Percentiles rank a stretch among this genome's conserved stretches.
These are phyloP conservation scores for Phrynocephalus guinanensis DNA, from an alignment of 2,797 vertebrate species.

Conservation along the genomic window DNA sequence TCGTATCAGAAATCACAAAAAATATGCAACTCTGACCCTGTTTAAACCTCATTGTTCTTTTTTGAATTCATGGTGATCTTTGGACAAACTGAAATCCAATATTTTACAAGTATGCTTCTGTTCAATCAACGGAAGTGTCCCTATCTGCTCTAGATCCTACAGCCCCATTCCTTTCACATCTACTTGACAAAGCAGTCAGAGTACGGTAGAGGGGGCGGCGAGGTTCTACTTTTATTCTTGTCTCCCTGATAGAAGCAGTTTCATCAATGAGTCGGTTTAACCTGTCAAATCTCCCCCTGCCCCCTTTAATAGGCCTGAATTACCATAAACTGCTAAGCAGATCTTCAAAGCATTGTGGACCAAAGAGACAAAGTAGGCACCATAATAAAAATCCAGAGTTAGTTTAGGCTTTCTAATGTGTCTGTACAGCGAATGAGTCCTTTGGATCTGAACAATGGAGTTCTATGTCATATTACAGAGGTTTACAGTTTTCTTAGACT, in stretches of 20 bases:
- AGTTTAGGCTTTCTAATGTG: background rate
- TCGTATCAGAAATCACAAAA: background rate
- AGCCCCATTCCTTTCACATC: background rate
- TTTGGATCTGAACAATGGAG: background rate
- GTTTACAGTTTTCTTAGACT: too few relatives aligned
- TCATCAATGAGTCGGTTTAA: too few relatives aligned
- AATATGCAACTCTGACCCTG: background rate
- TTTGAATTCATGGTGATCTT: background rate
- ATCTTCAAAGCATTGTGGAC: background rate
- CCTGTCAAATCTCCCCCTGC: background rate
- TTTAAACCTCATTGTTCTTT: background rate
- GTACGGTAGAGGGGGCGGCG: too few relatives aligned
- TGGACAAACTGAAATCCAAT: background rate
- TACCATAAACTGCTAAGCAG: background rate
- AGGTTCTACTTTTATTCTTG: background rate
- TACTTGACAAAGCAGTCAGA: too few relatives aligned
- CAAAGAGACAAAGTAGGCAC: background rate
- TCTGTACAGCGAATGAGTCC: background rate
- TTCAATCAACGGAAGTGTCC: background rate
- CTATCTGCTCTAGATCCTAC: background rate
- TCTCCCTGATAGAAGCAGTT: background rate
- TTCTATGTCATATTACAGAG: background rate
- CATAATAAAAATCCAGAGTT: background rate
- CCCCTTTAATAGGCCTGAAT: background rate
- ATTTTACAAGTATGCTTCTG: background rate